Conservation (phyloP, 2,797 vertebrate species). For the Adrianichthys oophorus region DNA sequence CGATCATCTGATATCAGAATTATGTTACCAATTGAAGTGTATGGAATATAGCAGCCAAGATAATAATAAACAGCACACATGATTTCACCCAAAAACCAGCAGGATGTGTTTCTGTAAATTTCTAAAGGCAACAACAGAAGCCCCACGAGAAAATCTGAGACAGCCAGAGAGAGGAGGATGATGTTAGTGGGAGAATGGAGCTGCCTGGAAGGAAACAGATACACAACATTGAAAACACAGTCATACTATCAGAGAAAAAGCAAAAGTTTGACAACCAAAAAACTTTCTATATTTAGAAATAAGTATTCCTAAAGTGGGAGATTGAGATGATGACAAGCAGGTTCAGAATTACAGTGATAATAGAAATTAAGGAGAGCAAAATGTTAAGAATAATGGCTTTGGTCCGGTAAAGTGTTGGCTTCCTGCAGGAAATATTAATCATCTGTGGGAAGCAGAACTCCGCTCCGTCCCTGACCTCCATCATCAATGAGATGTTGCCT, state of each 20-base stretch:
- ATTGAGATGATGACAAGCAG: slow-evolving; percentile 70
- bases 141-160: no score
- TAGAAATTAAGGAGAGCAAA: slow-evolving; percentile 24
- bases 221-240: no score
- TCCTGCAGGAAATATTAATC: slow-evolving; percentile 39
- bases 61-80: neutral
- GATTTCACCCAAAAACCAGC: no score
- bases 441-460: slow-evolving; percentile 37
- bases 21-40: neutral
- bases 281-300: neutral
- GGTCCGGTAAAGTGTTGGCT: neutral
- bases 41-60: neutral
- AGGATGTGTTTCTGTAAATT: no score
- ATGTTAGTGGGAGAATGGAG: slow-evolving; percentile 22
- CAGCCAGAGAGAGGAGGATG: slow-evolving; percentile 25
- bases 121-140: no score
- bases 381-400: slow-evolving; percentile 2
- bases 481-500: neutral
- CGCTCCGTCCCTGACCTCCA: slow-evolving; percentile 6
- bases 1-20: neutral
- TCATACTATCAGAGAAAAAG: neutral
- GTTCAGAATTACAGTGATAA: slow-evolving; percentile 65
- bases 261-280: neutral
- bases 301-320: slow-evolving; percentile 60
- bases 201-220: slow-evolving; percentile 6